A percentile compares a stretch with the other conserved stretches of the same genome.
These are phyloP conservation scores for Campaea margaritaria DNA, from an alignment of 2,888 invertebrate genomes.

Conservation along the genomic window DNA sequence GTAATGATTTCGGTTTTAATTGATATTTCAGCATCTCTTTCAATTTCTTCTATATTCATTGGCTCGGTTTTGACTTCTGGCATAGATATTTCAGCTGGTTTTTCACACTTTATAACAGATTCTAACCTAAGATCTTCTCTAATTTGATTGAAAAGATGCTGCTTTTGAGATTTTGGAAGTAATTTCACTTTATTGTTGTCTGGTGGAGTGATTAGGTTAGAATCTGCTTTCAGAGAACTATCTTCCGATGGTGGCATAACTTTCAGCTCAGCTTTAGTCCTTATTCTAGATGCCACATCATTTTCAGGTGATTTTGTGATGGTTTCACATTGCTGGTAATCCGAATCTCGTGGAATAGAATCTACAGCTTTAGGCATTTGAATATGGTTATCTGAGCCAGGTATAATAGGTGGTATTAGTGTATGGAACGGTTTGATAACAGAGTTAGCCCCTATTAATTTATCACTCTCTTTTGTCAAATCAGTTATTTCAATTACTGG, in stretches of 20 bases:
- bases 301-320: slow-evolving; percentile 73
- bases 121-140: slow-evolving; percentile 76
- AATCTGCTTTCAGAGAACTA: slow-evolving; percentile 54
- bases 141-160: slow-evolving; percentile 80
- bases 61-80: slow-evolving; percentile 89
- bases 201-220: slow-evolving; percentile 45
- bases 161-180: slow-evolving; percentile 75
- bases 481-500: slow-evolving; percentile 80
- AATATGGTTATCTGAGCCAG: slow-evolving; percentile 78
- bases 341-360: slow-evolving; percentile 84
- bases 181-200: slow-evolving; percentile 61
- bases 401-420: slow-evolving; percentile 45
- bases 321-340: slow-evolving; percentile 66
- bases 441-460: slow-evolving; percentile 52
- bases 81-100: slow-evolving; percentile 72
- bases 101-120: slow-evolving; percentile 87
- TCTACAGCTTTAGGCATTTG: slow-evolving; percentile 89
- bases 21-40: slow-evolving; percentile 83
- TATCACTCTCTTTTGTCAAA: slow-evolving; percentile 71
- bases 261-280: slow-evolving; percentile 95
- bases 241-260: slow-evolving; percentile 79
- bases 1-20: slow-evolving; percentile 69
- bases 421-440: slow-evolving; percentile 48
- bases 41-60: slow-evolving; percentile 87
- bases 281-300: slow-evolving; percentile 89